phyloP scores from a whole-genome alignment of 2,888 invertebrate genomes.

The Anarsia innoxiella region DNA sequence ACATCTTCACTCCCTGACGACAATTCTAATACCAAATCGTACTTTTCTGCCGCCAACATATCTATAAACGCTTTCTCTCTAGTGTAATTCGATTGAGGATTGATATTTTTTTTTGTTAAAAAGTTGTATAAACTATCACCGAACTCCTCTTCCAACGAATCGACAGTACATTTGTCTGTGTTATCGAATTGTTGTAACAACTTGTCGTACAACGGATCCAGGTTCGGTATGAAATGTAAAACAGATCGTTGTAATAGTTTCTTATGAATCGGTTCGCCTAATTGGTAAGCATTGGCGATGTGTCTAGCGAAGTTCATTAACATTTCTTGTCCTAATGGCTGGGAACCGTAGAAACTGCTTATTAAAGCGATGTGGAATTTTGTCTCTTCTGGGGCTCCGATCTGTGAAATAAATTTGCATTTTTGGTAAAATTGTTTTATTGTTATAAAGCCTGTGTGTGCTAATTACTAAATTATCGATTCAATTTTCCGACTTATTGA shows the following conservation, averaged over 20 bases:
- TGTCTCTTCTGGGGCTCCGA: conserved; percentile 84
- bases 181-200: conserved; percentile 42
- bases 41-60: conserved; percentile 79
- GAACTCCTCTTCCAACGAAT: conserved; percentile 73
- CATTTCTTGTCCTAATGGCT: conserved; percentile 90
- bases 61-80: conserved; percentile 78
- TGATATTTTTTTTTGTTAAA: conserved; percentile 52
- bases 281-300: conserved; percentile 80
- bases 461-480: too few relatives aligned
- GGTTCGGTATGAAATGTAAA: conserved; percentile 84
- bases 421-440: background rate
- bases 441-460: too few relatives aligned
- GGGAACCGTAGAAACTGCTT: conserved; percentile 87
- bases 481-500: too few relatives aligned
- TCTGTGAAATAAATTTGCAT: conserved; percentile 64
- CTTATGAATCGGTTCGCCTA: conserved; percentile 79
- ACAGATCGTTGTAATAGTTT: conserved; percentile 81
- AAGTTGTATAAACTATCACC: conserved; percentile 77
- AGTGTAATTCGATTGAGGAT: conserved; percentile 55
- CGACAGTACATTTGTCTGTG: conserved; percentile 45
- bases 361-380: conserved; percentile 90
- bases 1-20: conserved; percentile 83
- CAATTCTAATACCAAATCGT: conserved; percentile 83
- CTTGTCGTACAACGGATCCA: conserved; percentile 49
- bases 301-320: conserved; percentile 88